phyloP scores from a whole-genome alignment of 2,888 invertebrate genomes.

The Apamea sordens region DNA sequence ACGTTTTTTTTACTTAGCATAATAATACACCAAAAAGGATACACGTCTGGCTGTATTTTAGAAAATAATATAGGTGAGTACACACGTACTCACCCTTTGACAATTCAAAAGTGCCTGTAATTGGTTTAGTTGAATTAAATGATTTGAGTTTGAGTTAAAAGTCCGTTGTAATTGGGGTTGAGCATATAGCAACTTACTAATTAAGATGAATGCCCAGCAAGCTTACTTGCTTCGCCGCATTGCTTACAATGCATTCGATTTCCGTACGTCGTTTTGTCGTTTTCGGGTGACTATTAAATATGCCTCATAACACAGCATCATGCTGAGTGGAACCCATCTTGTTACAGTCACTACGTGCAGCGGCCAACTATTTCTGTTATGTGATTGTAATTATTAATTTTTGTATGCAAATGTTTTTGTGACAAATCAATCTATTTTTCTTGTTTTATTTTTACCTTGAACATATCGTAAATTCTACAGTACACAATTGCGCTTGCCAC shows the following conservation, averaged over 20 bases:
- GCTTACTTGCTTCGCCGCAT: too few relatives aligned
- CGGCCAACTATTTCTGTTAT: not conserved
- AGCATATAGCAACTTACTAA: not conserved
- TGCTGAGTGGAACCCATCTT: not conserved
- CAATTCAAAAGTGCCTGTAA: too few relatives aligned
- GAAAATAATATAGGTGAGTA: too few relatives aligned
- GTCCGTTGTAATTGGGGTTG: not conserved
- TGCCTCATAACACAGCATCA: not conserved
- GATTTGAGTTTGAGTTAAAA: too few relatives aligned
- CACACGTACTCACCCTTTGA: too few relatives aligned
- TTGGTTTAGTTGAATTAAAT: too few relatives aligned
- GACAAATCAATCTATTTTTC: too few relatives aligned
- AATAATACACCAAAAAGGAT: not conserved
- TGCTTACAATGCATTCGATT: not conserved
- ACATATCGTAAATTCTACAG: too few relatives aligned
- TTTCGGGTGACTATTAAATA: not conserved
- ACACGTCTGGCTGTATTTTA: not conserved
- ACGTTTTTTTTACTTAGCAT: not conserved
- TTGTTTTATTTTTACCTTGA: not conserved
- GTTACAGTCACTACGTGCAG: not conserved
- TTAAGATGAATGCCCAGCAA: not conserved
- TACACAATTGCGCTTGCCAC: too few relatives aligned
- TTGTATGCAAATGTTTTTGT: not conserved
- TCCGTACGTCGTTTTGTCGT: not conserved
- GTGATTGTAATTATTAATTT: not conserved